Base-by-base conservation (phyloP, 2,113 vertebrate species). In the Pseudorhombus dupliciocellatus region DNA sequence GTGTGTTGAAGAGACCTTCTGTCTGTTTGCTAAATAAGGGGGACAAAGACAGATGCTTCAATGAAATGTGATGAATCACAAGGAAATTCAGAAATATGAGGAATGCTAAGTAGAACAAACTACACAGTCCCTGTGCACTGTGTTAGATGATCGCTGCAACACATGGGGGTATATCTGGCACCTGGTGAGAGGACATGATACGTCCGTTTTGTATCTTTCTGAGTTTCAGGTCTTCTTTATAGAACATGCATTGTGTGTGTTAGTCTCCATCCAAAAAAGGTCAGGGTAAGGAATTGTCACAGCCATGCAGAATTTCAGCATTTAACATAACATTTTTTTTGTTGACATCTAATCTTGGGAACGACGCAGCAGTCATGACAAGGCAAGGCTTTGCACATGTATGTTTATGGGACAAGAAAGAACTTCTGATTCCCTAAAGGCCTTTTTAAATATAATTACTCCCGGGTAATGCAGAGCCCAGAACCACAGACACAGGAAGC, bases 1-100 rank as follows among this genome's bases (percentile, higher is more conserved):
- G 76, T 66, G 64, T 54, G 30, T 60, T 83, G 71, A 83, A 72
- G 78, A 73, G 75, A 59, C 56, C 61, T 74, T 82, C 78, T 80
- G 81, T 80, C 62, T 77, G 56, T 74, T 58, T 72, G 66, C 81
- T 72, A 54, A 61, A 69, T 62, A 64, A 71, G 58, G 60, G 37
- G 65, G 53, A 21, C 16, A 79, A 66, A 65, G 8, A 58, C 28
- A 66, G 57, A 20, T 6, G 57, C 64, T 37, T 68, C 58, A 57
- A 6, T 46, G 62, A 50, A 34, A 15, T 26, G 30, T 68, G 72
- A 78, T 67, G 54, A 55, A 75, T 52, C 8, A 26, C 26, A 48
- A 21, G 12, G 68, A 61, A 55, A 66, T 37, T 58, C 42, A 58
- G 59, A 68, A 67, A 70, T 57, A 37, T 15, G 44, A 51, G 14